Evolutionary conservation across 2,797 vertebrate genomes (phyloP), one percentile per base, ranked within the genome.

Genomic region (Pseudocheirus occidentalis): DNA sequence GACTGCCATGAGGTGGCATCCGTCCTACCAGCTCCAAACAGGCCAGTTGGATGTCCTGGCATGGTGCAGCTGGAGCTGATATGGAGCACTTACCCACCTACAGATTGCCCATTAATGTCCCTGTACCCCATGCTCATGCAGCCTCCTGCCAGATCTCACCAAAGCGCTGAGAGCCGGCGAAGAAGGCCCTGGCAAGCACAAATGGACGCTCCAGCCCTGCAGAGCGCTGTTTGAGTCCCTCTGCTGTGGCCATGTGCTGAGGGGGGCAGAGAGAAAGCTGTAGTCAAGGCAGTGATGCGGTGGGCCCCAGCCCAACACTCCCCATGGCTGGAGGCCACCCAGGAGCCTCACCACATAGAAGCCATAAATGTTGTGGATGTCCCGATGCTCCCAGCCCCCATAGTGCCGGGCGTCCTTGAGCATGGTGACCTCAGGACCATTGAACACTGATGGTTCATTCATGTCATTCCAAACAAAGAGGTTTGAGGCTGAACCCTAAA

Each of bases 351-450:
- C 99, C 99, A 99, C 99, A 3, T 99, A 99, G 90, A 99, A 97
- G n/a, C 99, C 99, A 4, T 99, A 99, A 28, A 99, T 95, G 97
- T 99, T 99, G 98, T 99, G 99, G 16, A 99, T 13, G 0, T 99
- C 99, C 0, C 99, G 98, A 97, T 99, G 99, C 97, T 99, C 99
- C 99, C 99, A 99, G 94, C 97, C 98, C 0, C 99, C 99, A 0
- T 97, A 81, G 14, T 99, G 99, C 96, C 98, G 31, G 0, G 99
- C 99, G 0, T 99, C 99, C 98, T 99, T 99, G 98, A 99, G 99
- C 99, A 99, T 99, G 16, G 99, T 99, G 96, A 99, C 99, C 98
- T 99, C 99, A 0, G 99, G 99, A 27, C 99, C 99, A 0, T 99
- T 99, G 97, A 99, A 99, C 66, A 99, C 99, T 0, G 99, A 99